Conservation (phyloP, 2,888 invertebrate species). For the Calliphora vomitoria region DNA sequence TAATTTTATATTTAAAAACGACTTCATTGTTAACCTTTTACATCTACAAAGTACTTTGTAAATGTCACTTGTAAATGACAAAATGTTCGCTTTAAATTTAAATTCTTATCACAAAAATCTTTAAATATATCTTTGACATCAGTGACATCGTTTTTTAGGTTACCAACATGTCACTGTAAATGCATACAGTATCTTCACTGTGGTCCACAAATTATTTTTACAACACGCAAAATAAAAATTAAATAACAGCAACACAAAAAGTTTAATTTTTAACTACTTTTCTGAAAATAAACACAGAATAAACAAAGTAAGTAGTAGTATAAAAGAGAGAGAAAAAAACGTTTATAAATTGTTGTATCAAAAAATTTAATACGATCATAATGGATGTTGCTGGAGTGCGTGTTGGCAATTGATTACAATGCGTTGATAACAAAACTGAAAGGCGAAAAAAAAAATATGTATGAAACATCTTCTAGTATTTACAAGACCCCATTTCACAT, state of each 20-base stretch:
- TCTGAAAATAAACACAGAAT: neutral
- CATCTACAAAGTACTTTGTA: neutral
- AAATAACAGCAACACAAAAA: conserved; percentile 4
- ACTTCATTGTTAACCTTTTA: neutral
- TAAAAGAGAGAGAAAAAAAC: neutral
- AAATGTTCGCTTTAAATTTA: conserved; percentile 18
- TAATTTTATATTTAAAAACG: no score
- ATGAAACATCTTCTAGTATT: conserved; percentile 47
- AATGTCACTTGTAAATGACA: conserved; percentile 26
- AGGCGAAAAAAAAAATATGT: neutral
- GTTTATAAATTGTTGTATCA: conserved; percentile 28
- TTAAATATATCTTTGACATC: conserved; percentile 40
- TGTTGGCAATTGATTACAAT: conserved; percentile 53
- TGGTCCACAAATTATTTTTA: conserved; percentile 18
- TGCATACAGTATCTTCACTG: conserved; percentile 20
- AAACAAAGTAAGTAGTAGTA: conserved; percentile 10
- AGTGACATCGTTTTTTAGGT: conserved; percentile 51
- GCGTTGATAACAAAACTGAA: conserved; percentile 28
- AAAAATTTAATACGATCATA: conserved; percentile 63
- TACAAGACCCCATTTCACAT: conserved; percentile 60
- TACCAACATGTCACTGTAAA: conserved; percentile 29
- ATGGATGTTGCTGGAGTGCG: conserved; percentile 48
- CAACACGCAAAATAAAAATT: conserved; percentile 11
- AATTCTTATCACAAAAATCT: conserved; percentile 28
- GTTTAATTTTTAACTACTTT: neutral